Evolutionary conservation across 2,797 vertebrate species (phyloP), one percentile per base, ranked within the genome.

Genomic region (Scyliorhinus canicula): DNA sequence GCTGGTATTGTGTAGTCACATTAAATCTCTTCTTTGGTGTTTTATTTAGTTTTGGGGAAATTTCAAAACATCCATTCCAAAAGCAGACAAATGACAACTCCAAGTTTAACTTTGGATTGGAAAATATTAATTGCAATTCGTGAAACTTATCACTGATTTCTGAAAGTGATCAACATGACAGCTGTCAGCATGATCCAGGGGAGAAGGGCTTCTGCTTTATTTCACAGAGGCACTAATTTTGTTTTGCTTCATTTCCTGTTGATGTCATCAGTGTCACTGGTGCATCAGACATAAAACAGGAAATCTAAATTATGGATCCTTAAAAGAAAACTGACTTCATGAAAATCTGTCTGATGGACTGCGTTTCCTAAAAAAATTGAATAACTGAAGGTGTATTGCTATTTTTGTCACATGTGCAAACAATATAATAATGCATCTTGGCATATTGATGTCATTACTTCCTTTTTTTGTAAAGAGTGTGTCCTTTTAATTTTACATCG

Each of bases 211-310:
- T 85, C 84, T 85, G 31, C 55, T 90, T 90, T 90, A 57, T 60
- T 90, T 90, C 86, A 60, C 35, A 57, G 86, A 90, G 60, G 16
- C 52, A 90, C 86, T 90, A 60, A 90, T 90, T 60, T 60, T 35
- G 12, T 90, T 60, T 57, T 90, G 55, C 35, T 90, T n/a, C 55
- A 55, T 90, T 90, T 90, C 52, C 52, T 60, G 86, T 21, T 90
- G 86, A n/a, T 57, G 55, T 19, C 85, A 88, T 88, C 86, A 90
- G 35, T 60, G 31, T 90, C 55, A 60, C 14, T 35, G 55, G 35
- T 90, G 31, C 55, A 57, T 90, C 19, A 60, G 55, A 90, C 52
- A n/a, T 19, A 57, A 57, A 90, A 90, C 86, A 90, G 52, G 52
- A 35, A 5, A 40, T 57, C 16, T 60, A 60, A 90, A 90, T 90